Evolutionary conservation across 2,888 invertebrate species (phyloP).

Genomic region (Blastobasis lacticolella): DNA sequence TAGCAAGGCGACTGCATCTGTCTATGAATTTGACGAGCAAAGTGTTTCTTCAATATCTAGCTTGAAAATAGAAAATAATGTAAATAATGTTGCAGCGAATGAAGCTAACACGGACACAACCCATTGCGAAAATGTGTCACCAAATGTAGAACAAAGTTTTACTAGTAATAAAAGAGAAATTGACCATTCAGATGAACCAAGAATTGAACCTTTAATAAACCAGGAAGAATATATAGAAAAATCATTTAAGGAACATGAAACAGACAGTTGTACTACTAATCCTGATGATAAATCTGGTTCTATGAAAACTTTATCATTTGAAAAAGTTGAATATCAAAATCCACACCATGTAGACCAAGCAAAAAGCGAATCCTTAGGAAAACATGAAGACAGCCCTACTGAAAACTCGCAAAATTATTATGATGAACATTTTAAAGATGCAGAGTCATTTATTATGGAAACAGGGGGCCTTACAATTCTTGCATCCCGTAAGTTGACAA

Average conservation of each 20-base stretch:
- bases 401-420: slow-evolving; percentile 58
- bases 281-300: background rate
- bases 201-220: slow-evolving; percentile 17
- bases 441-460: slow-evolving; percentile 85
- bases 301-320: background rate
- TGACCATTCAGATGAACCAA: slow-evolving; percentile 15
- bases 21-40: slow-evolving; percentile 62
- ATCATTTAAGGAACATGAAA: slow-evolving; percentile 20
- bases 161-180: too few relatives aligned
- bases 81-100: slow-evolving; percentile 31
- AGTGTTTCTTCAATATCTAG: slow-evolving; percentile 54
- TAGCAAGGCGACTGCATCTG: slow-evolving; percentile 49
- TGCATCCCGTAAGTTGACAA: slow-evolving; percentile 46
- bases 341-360: background rate
- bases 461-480: slow-evolving; percentile 69
- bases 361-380: slow-evolving; percentile 7
- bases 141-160: slow-evolving; percentile 18
- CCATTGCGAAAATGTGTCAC: slow-evolving; percentile 19
- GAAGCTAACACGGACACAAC: slow-evolving; percentile 27
- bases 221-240: slow-evolving; percentile 41
- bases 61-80: slow-evolving; percentile 54
- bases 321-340: background rate
- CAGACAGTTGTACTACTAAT: background rate
- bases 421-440: slow-evolving; percentile 83
- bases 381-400: slow-evolving; percentile 36